A percentile compares a stretch with the other conserved stretches of the same genome.
Conservation (phyloP, 2,888 invertebrate species). For the Salticus scenicus region DNA sequence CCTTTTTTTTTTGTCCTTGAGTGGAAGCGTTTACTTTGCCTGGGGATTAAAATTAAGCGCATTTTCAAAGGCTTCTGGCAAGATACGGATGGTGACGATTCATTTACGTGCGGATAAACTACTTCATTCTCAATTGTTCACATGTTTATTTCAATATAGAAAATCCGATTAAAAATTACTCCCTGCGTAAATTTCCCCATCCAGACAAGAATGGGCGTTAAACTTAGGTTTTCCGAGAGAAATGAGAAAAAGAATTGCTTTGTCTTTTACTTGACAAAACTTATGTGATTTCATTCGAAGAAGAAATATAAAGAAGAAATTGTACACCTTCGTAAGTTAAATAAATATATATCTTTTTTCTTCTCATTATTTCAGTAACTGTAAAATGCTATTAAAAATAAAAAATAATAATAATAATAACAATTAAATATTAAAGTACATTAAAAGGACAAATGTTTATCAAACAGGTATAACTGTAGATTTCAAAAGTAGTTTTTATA, state of each 20-base stretch:
- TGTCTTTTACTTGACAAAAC: no score
- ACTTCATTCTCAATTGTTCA: not conserved
- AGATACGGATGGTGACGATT: not conserved
- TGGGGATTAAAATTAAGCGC: not conserved
- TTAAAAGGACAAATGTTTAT: no score
- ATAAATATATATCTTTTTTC: no score
- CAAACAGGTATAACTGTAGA: no score
- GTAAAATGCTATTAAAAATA: no score
- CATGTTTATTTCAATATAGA: not conserved
- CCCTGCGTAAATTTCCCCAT: not conserved
- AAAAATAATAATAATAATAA: no score
- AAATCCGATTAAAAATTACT: not conserved
- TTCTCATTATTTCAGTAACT: no score
- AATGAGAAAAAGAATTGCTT: not conserved
- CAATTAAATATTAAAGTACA: no score
- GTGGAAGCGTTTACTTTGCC: not conserved
- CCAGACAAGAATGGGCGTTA: not conserved
- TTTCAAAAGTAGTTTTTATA: no score
- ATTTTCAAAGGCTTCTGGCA: not conserved
- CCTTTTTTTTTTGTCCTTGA: not conserved
- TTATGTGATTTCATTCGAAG: no score
- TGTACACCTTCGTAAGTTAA: no score
- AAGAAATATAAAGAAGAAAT: no score
- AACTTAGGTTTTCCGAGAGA: not conserved
- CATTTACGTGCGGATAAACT: not conserved